Evolutionary conservation across 2,113 vertebrate species (phyloP).

Genomic region (Calidris pygmaea): DNA sequence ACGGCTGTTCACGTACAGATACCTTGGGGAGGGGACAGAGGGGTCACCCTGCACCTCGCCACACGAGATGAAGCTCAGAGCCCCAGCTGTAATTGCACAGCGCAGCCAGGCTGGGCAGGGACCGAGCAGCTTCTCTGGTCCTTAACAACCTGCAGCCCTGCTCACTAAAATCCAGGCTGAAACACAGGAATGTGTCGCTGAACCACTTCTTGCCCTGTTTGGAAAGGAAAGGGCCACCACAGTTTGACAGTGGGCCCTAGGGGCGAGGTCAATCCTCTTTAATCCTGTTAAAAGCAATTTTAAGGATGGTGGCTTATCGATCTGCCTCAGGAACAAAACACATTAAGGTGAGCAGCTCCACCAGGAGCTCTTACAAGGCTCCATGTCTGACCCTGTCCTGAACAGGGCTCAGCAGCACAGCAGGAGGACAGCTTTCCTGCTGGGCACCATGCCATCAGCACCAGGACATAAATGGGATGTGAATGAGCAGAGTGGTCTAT

Average conservation of each 20-base stretch:
- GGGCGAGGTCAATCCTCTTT: not conserved
- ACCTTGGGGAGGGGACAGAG: constrained; percentile 74
- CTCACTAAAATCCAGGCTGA: not conserved
- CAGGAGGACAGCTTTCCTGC: not conserved
- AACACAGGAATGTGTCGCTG: not conserved
- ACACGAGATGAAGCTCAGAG: fast-evolving
- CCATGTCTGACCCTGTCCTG: not conserved
- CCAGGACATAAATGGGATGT: fast-evolving
- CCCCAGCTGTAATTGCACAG: not conserved
- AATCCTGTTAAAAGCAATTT: not conserved
- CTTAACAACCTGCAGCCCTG: not conserved
- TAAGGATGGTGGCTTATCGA: not conserved
- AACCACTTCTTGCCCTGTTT: not conserved
- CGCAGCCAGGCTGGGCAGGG: not conserved
- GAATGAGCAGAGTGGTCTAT: not conserved
- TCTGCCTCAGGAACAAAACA: not conserved
- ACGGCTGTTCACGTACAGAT: constrained; percentile 94
- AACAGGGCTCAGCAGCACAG: not conserved
- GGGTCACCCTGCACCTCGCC: not conserved
- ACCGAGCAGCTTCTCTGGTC: not conserved
- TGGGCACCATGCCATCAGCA: fast-evolving
- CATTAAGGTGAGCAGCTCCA: not conserved
- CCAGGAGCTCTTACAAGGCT: not conserved
- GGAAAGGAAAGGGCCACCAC: not conserved
- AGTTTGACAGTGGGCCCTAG: too few species aligned